Conservation (phyloP, 2,113 vertebrate species). For the Psammodynastes pulverulentus region DNA sequence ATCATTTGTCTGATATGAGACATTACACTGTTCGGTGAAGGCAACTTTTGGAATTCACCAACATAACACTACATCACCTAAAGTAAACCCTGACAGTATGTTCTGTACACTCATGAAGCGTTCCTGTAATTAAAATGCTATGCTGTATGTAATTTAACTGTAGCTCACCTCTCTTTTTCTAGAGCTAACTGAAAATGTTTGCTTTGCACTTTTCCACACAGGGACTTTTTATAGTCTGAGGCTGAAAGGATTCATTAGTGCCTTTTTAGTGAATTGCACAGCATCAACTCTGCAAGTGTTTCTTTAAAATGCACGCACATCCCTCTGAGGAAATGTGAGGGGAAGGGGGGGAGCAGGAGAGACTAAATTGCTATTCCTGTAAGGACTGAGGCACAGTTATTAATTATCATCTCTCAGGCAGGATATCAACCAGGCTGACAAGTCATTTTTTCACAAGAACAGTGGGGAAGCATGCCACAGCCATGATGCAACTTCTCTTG, state of each 20-base stretch:
- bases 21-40: background rate
- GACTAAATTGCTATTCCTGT: constrained; percentile 33
- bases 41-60: background rate
- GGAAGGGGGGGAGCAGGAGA: constrained; percentile 31
- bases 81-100: background rate
- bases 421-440: background rate
- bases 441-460: constrained; percentile 46
- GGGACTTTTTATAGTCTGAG: background rate
- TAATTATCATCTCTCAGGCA: constrained; percentile 35
- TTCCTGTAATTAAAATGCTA: background rate
- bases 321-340: constrained; percentile 38
- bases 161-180: background rate
- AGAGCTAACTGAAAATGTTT: background rate
- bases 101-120: background rate
- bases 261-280: constrained; percentile 28
- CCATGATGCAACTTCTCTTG: background rate
- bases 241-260: constrained; percentile 15
- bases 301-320: constrained; percentile 17
- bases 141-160: background rate
- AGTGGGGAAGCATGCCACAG: background rate
- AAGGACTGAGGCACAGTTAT: constrained; percentile 30
- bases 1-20: background rate
- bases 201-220: constrained; percentile 21
- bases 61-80: background rate
- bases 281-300: background rate